Evolutionary conservation across 2,888 invertebrate species (phyloP).

Genomic region (Ennomos erosarius): DNA sequence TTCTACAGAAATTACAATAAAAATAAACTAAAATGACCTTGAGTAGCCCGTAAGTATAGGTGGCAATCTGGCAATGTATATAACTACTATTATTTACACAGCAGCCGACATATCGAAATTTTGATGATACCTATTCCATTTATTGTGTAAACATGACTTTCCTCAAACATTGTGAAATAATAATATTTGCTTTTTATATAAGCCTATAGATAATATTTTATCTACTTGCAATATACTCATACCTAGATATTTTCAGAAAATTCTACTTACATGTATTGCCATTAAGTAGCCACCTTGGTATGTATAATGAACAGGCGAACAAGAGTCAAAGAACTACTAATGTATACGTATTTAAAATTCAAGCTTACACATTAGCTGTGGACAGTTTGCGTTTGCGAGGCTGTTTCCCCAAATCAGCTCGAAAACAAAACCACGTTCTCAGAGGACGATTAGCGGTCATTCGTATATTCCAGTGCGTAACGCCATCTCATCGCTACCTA

Average conservation of each 20-base stretch:
- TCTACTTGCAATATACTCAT: no score
- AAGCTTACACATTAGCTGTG: conserved; percentile 26
- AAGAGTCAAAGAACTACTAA: conserved; percentile 15
- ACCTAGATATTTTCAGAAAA: no score
- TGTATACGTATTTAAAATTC: conserved; percentile 17
- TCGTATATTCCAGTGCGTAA: conserved; percentile 25
- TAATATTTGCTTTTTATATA: no score
- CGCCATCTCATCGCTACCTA: conserved; percentile 6
- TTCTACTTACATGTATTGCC: no score
- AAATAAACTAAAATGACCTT: conserved; percentile 26
- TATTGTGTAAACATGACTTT: no score
- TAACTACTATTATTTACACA: neutral
- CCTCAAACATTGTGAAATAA: no score
- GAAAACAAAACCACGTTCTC: conserved; percentile 20
- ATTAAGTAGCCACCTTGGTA: no score
- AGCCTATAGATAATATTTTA: no score
- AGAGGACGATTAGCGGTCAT: conserved; percentile 57
- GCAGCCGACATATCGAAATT: no score
- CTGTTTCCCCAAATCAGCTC: conserved; percentile 37
- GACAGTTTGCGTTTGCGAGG: conserved; percentile 43
- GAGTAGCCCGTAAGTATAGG: neutral
- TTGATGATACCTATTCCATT: no score
- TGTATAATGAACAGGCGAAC: neutral
- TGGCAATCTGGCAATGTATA: no score
- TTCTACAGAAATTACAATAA: conserved; percentile 6